Evolutionary conservation across 2,113 vertebrate genomes (phyloP), one percentile per base, ranked within the genome.

Genomic region (Sapayoa aenigma): DNA sequence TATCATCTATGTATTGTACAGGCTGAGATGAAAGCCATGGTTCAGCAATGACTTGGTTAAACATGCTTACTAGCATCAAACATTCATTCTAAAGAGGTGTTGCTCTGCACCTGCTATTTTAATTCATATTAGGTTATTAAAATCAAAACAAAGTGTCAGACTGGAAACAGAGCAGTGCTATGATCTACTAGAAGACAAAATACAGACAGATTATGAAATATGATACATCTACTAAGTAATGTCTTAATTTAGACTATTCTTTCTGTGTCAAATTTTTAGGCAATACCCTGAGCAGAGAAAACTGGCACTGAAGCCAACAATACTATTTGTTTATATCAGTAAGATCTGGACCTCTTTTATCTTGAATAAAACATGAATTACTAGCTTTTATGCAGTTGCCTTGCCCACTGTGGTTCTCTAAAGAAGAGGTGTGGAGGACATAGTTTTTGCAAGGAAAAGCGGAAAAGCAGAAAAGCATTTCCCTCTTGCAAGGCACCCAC

Each of bases 91-190:
- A 79, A 87, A 90, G 75, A 82, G 71, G 44, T 87, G 69, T 49
- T 90, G 74, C 62, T 73, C 37, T 87, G 87, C 87, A 95, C 89
- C 89, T 87, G 84, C 77, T 84, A 79, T 92, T 91, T 94, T 82
- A 93, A 85, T 91, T 93, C 25, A 0, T 76, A 67, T 71, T 84
- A 67, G 35, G 42, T 89, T 96, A 92, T 75, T 74, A 81, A 95
- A 95, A 90, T 52, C 27, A 84, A 94, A 94, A 83, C 56, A 75
- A 89, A 84, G n/a, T 52, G 65, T 86, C 72, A 89, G 83, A 86
- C 86, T 81, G 83, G 59, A 94, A 95, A 87, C 31, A 93, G 33
- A 89, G 55, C 50, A 73, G 49, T 76, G 37, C 52, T 89, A 12
- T 58, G 76, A 84, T 66, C 89, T 96, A 52, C 69, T 71, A 68